Base-by-base conservation (phyloP, 2,113 vertebrate species). In the Phrynocephalus versicolor region DNA sequence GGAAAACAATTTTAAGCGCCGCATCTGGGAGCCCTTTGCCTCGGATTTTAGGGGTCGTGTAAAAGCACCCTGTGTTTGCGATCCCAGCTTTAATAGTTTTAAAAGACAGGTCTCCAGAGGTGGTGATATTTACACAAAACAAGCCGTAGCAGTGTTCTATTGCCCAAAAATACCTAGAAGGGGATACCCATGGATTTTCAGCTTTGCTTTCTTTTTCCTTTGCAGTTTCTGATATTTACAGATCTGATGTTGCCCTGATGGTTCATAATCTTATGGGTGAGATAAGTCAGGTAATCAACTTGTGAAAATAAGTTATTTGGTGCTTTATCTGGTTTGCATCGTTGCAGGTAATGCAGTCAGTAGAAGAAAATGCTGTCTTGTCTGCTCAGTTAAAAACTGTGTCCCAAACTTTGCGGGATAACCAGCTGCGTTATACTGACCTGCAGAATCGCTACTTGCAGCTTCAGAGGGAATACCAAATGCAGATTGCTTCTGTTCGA, bases 391-490 rank as follows among this genome's bases (percentile, higher is more conserved):
- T 98, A 79, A 97, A 96, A 85, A 81, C 92, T 0, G 93, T 98
- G 2, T 97, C 97, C 1, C 97, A 97, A 88, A 95, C 96, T 10
- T 93, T 98, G 41, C 95, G 95, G 82, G 98, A 98, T 78, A 96
- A 94, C 13, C 97, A 97, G 89, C 88, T 95, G 30, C 95, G 78
- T 80, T 95, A 96, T 85, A 88, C 79, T 16, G 95, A 96, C 25
- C 87, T 97, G 87, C 97, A 98, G 67, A 95, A 94, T 39, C 97
- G 94, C 45, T 97, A 97, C 88, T 91, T 96, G 21, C 96, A 95
- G 87, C 95, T 98, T 84, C 96, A 98, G 79, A 95, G 89, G 51
- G 97, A 97, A 1, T 91, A 94, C 23, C 97, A 97, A 45, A 67
- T 89, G 10, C 94, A 94, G 19, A 83, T 91, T 87, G 3, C 91